Evolutionary conservation across 2,113 vertebrate species (phyloP), one percentile per base, ranked within the genome.

Genomic region (Seriola dumerili): DNA sequence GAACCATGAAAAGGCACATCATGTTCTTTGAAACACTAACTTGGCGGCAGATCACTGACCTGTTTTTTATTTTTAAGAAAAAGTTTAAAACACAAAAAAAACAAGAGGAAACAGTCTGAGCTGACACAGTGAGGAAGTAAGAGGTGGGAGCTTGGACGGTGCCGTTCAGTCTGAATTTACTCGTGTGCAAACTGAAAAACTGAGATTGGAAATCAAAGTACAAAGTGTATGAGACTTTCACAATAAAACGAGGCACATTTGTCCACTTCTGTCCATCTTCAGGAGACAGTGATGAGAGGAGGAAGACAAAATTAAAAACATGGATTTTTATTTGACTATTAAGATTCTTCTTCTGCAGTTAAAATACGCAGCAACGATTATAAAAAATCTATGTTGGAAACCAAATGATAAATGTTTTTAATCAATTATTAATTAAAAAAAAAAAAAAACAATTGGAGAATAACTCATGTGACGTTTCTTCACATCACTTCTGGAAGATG

Each of bases 171-270:
- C 83, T 84, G 19, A 93, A 89, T 95, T 89, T 92, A 92, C 91
- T 96, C 84, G 92, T 95, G 95, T 97, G 96, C 95, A 96, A 97
- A 96, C 92, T 86, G 91, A 74, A 68, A 54, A 72, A 84, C 36
- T 17, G 63, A 72, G 64, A 72, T 29, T 38, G 36, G 23, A 89
- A 85, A 71, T 86, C 89, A 95, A 86, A 92, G 94, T 92, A 94
- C 94, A 65, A 54, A 62, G 73, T 76, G 94, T 93, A 94, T 86
- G 93, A 96, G 95, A 95, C 95, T 95, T 95, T 91, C 83, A 85
- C 85, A 91, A 93, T 90, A 93, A 94, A 29, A 55, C 29, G 6
- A 38, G 66, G 34, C 13, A 40, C 3, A 16, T 69, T 77, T 74
- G 78, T 91, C 84, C 58, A 36, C 55, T 42, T n/a, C 52, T 66